These are phyloP conservation scores for Gymnocypris eckloni DNA, from an alignment of 2,797 vertebrate genomes.

Conservation along the genomic window DNA sequence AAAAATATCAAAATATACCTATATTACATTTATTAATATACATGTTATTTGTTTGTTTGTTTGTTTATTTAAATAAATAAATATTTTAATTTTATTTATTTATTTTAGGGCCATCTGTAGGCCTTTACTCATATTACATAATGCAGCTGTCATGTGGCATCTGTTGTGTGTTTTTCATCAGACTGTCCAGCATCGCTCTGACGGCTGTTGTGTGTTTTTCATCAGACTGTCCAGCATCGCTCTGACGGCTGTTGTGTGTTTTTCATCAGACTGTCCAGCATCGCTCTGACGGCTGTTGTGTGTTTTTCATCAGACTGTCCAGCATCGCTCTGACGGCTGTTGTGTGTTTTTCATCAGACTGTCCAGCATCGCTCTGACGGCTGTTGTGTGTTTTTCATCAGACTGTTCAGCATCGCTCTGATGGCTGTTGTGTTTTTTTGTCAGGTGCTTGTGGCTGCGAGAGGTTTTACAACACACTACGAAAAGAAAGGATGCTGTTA, in stretches of 20 bases:
- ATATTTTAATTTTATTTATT: background rate
- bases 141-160: background rate
- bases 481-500: slow-evolving; percentile 72
- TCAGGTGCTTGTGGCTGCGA: slow-evolving; percentile 74
- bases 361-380: too few relatives aligned
- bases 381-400: background rate
- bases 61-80: background rate
- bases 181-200: too few relatives aligned
- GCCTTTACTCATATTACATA: background rate
- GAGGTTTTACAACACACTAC: slow-evolving; percentile 66
- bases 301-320: too few relatives aligned
- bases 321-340: too few relatives aligned
- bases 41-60: background rate
- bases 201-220: too few relatives aligned
- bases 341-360: too few relatives aligned
- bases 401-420: background rate
- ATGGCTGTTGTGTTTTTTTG: slow-evolving; percentile 34
- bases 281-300: too few relatives aligned
- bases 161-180: background rate
- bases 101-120: background rate
- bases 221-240: too few relatives aligned
- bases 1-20: background rate
- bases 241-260: too few relatives aligned
- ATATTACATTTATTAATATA: background rate
- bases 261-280: too few relatives aligned